These are phyloP conservation scores for Melanotaenia boesemani DNA, from an alignment of 2,797 vertebrate genomes.

Conservation along the genomic window DNA sequence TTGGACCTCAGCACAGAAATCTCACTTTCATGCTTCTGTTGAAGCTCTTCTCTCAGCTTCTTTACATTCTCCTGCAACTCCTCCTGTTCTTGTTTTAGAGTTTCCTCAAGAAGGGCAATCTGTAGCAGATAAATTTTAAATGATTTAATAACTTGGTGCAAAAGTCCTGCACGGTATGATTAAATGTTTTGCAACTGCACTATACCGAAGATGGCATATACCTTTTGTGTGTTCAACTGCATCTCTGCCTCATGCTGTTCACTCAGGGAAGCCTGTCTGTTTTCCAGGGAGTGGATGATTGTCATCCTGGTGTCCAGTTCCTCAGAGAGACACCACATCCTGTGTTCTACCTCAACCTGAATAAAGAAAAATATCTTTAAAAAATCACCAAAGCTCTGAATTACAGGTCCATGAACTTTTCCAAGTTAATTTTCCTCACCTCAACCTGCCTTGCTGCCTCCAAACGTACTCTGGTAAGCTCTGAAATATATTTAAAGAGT, in stretches of 20 bases:
- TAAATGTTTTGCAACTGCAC: background rate
- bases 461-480: constrained; percentile 77
- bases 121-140: constrained; percentile 30
- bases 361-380: background rate
- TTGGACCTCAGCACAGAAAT: constrained; percentile 69
- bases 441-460: constrained; percentile 83
- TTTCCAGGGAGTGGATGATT: constrained; percentile 75
- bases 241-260: constrained; percentile 77
- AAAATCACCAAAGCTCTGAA: background rate
- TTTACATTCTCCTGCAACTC: constrained; percentile 48
- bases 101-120: constrained; percentile 59
- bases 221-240: constrained; percentile 66
- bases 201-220: constrained; percentile 17
- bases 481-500: constrained; percentile 67
- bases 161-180: background rate
- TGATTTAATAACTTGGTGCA: background rate
- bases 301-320: constrained; percentile 76
- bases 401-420: background rate
- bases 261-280: constrained; percentile 76
- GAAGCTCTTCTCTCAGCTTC: constrained; percentile 70
- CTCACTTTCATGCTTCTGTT: constrained; percentile 69
- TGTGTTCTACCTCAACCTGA: constrained; percentile 82
- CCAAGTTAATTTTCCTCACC: constrained; percentile 34
- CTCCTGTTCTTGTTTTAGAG: constrained; percentile 56
- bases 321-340: constrained; percentile 73